phyloP scores from a whole-genome alignment of 1,140 invertebrate genomes.

The Drosophila ananassae region DNA sequence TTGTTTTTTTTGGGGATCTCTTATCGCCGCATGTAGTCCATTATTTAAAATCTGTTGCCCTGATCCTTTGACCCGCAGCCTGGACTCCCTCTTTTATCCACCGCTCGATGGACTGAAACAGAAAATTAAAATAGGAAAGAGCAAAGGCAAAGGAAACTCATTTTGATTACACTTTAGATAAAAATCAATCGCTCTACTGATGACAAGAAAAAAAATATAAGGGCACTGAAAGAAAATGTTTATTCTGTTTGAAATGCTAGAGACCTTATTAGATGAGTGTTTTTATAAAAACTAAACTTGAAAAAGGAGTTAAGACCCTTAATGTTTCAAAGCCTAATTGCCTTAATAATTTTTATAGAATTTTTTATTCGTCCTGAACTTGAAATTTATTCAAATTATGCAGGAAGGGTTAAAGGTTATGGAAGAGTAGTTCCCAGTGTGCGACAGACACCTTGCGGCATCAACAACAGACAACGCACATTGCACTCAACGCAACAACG shows the following conservation, averaged over 20 bases:
- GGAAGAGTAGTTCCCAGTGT: conserved; percentile 73
- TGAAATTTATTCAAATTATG: conserved; percentile 76
- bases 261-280: too few species aligned
- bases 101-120: conserved; percentile 22
- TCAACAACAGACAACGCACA: conserved; percentile 44
- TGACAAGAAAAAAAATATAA: conserved; percentile 15
- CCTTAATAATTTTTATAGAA: not conserved
- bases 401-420: conserved; percentile 53
- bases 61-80: conserved; percentile 75
- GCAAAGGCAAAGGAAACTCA: conserved; percentile 67
- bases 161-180: conserved; percentile 78
- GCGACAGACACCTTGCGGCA: conserved; percentile 78
- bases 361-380: conserved; percentile 11
- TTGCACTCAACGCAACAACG: conserved; percentile 74
- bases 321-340: not conserved
- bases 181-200: conserved; percentile 70
- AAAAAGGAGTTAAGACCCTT: too few species aligned
- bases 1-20: conserved; percentile 28
- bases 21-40: conserved; percentile 69
- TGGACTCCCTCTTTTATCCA: conserved; percentile 65
- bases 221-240: conserved; percentile 4
- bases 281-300: too few species aligned
- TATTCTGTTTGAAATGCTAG: not conserved
- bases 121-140: conserved; percentile 28
- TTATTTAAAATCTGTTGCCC: conserved; percentile 56